Conservation (phyloP, 2,113 vertebrate genomes). For the Propithecus coquereli region DNA sequence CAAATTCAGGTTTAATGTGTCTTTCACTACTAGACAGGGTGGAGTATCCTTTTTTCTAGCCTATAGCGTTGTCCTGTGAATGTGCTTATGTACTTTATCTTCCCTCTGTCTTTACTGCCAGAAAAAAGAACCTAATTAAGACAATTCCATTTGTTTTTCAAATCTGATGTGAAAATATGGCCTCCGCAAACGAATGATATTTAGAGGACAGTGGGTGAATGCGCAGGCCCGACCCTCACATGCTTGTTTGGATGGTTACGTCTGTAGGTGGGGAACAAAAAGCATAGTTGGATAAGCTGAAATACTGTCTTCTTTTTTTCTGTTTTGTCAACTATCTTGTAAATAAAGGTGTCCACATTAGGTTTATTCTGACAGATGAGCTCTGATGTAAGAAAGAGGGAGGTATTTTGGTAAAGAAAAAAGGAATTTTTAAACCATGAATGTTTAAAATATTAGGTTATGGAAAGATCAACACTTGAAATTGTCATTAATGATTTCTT, state of each 20-base stretch:
- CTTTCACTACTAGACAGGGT: not conserved
- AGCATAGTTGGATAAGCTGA: not conserved
- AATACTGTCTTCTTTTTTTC: slow-evolving; percentile 9
- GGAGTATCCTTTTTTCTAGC: not conserved
- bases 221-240: not conserved
- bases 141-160: slow-evolving; percentile 1
- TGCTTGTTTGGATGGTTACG: not conserved
- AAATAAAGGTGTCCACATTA: not conserved
- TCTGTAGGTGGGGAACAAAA: not conserved
- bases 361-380: not conserved
- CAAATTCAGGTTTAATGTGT: not conserved
- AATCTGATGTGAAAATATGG: not conserved
- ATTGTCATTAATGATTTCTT: not conserved
- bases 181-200: not conserved
- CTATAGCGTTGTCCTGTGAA: not conserved
- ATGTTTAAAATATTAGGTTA: slow-evolving; percentile 15
- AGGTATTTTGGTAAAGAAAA: not conserved
- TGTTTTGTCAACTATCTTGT: not conserved
- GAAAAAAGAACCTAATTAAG: not conserved
- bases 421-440: not conserved
- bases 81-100: not conserved
- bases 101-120: not conserved
- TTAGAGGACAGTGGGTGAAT: not conserved
- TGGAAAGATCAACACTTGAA: not conserved
- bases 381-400: slow-evolving; percentile 8